A percentile compares a stretch with the other conserved stretches of the same genome.
Evolutionary conservation across 2,797 vertebrate genomes (phyloP).

Genomic region (Malacoctenus gilli): DNA sequence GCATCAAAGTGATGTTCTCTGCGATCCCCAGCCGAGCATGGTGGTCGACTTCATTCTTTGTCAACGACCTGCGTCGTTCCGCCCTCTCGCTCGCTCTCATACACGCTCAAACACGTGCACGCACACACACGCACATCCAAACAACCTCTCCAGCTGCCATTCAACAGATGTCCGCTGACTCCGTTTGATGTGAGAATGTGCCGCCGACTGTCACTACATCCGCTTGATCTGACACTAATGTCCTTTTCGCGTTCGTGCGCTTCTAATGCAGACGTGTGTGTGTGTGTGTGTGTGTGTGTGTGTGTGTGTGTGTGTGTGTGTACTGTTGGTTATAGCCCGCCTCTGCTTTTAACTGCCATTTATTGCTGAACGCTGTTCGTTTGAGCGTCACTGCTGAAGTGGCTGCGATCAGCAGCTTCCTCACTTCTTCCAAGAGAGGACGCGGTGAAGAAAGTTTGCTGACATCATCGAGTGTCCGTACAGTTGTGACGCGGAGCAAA

Average conservation of each 20-base stretch:
- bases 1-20: too few relatives aligned
- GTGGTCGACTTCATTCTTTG: too few relatives aligned
- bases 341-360: slow-evolving; percentile 33
- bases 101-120: too few relatives aligned
- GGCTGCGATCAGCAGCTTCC: slow-evolving; percentile 25
- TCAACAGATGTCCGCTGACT: slow-evolving; percentile 27
- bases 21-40: too few relatives aligned
- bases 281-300: slow-evolving; percentile 8
- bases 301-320: slow-evolving; percentile 6
- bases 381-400: slow-evolving; percentile 17
- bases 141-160: slow-evolving; percentile 16
- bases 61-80: too few relatives aligned
- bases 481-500: slow-evolving; percentile 7
- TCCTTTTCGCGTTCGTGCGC: slow-evolving; percentile 26
- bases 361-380: slow-evolving; percentile 6
- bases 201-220: slow-evolving; percentile 16
- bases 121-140: background rate
- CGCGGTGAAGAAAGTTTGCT: background rate
- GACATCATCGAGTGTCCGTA: background rate
- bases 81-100: too few relatives aligned
- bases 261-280: slow-evolving; percentile 6
- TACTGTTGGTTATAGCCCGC: background rate
- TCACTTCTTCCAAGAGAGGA: too few relatives aligned
- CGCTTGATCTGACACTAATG: slow-evolving; percentile 9
- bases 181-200: slow-evolving; percentile 12